Base-by-base conservation (phyloP, 2,113 vertebrate genomes). In the Coregonus clupeaformis region DNA sequence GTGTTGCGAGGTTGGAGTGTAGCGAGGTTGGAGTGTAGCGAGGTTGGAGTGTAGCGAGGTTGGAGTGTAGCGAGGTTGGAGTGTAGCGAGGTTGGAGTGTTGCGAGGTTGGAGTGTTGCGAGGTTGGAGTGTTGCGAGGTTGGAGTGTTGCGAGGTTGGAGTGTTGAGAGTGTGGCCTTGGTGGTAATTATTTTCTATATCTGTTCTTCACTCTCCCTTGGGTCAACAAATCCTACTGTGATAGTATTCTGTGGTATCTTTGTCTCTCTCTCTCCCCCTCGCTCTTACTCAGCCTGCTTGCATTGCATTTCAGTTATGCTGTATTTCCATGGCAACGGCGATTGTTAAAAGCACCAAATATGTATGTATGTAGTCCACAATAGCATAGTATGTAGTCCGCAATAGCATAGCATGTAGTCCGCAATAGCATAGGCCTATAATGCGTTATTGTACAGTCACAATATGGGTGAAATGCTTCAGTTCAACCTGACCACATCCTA, bases 271-370 rank as follows among this genome's bases (percentile, higher is more conserved):
- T 20, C 25, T 36, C 69, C 1, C 52, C 9, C 55, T 14, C 6
- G 5, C 52, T 32, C 52, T 57, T 7, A 24, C 49, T 29, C 49
- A 29, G 52, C 29, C 52, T 60, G 45, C 72, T 55, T 57, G 72
- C 69, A 77, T 70, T 62, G 36, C 20, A 59, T 84, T 86, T 84
- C 74, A 79, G 72, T 78, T 13, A 27, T 80, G 77, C 79, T 84
- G 73, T 14, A 84, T 90, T 81, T 71, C 83, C 84, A 87, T 89
- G 68, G 88, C 84, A 91, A 89, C 85, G 83, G 64, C 82, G 72
- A 73, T 77, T 78, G 75, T 75, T 57, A 77, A 86, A 82, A 78
- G 81, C 69, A 77, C 81, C 78, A 83, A 84, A 87, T 86, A 79
- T 87, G 75, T 64, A 22, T 7, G 32, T 36, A 36, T 36, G 32